phyloP scores from a whole-genome alignment of 2,888 invertebrate species.

The Steinernema carpocapsae region DNA sequence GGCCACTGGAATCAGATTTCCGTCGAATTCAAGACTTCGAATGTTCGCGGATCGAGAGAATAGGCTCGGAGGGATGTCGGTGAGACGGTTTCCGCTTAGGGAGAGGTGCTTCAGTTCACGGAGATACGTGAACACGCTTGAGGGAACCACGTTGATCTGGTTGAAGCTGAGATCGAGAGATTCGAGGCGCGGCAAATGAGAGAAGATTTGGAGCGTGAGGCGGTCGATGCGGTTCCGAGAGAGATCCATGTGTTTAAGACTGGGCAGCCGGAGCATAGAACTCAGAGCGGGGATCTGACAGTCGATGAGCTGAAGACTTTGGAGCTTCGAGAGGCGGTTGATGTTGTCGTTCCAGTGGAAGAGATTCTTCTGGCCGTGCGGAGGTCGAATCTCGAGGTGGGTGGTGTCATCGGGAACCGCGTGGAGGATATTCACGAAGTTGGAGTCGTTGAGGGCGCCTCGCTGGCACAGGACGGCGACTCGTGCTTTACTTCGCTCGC shows the following conservation, averaged over 20 bases:
- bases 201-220: slow-evolving; percentile 62
- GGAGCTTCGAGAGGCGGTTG: slow-evolving; percentile 64
- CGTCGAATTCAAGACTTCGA: slow-evolving; percentile 75
- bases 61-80: slow-evolving; percentile 73
- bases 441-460: slow-evolving; percentile 59
- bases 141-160: slow-evolving; percentile 72
- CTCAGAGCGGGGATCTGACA: slow-evolving; percentile 63
- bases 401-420: slow-evolving; percentile 57
- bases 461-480: slow-evolving; percentile 57
- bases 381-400: slow-evolving; percentile 65
- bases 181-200: slow-evolving; percentile 71
- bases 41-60: slow-evolving; percentile 74
- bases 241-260: slow-evolving; percentile 61
- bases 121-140: slow-evolving; percentile 68
- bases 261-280: slow-evolving; percentile 56
- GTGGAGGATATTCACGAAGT: slow-evolving; percentile 56
- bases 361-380: slow-evolving; percentile 57
- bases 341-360: slow-evolving; percentile 64
- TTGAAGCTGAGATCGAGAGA: slow-evolving; percentile 74
- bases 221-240: slow-evolving; percentile 55
- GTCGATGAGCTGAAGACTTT: slow-evolving; percentile 55
- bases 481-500: slow-evolving; percentile 42
- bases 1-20: slow-evolving; percentile 72
- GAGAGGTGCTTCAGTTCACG: slow-evolving; percentile 52
- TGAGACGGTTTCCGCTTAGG: slow-evolving; percentile 76